A percentile compares a stretch with the other conserved stretches of the same genome.
Evolutionary conservation across 2,797 vertebrate species (phyloP).

Genomic region (Scomberomorus guttatus): DNA sequence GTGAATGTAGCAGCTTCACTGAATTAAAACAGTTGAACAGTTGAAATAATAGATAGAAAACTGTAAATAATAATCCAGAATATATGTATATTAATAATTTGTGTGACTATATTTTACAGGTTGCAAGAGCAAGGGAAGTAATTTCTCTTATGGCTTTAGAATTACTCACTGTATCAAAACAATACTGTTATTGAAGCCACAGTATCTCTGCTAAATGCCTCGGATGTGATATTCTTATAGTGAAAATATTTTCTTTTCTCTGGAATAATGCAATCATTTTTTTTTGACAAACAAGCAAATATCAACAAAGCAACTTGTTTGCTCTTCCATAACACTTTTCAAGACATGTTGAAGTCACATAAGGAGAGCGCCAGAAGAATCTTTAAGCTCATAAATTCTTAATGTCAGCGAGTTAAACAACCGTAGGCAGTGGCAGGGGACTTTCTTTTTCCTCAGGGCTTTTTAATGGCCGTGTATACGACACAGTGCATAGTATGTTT

Average conservation of each 20-base stretch:
- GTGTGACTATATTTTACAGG: background rate
- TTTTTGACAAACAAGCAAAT: constrained; percentile 60
- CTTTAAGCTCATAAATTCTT: constrained; percentile 77
- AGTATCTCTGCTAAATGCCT: constrained; percentile 4
- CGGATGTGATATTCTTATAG: background rate
- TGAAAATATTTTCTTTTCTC: constrained; percentile 24
- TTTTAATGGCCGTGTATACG: constrained; percentile 70
- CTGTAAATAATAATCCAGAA: background rate
- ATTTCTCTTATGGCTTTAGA: background rate
- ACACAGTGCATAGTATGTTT: constrained; percentile 45
- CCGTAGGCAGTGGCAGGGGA: constrained; percentile 67
- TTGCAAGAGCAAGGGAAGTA: background rate
- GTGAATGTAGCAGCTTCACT: constrained; percentile 5
- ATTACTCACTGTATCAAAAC: background rate
- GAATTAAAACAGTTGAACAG: too few species aligned
- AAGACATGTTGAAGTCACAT: constrained; percentile 53
- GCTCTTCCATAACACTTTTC: constrained; percentile 57
- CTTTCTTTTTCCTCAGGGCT: constrained; percentile 52
- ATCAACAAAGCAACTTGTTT: constrained; percentile 71
- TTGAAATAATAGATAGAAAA: constrained; percentile 3
- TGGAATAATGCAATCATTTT: constrained; percentile 41
- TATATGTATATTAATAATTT: background rate
- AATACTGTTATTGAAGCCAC: background rate
- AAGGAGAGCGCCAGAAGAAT: constrained; percentile 53
- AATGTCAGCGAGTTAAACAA: constrained; percentile 78